Evolutionary conservation across 2,113 vertebrate species (phyloP), one percentile per base, ranked within the genome.

Genomic region (Nyctereutes procyonoides): DNA sequence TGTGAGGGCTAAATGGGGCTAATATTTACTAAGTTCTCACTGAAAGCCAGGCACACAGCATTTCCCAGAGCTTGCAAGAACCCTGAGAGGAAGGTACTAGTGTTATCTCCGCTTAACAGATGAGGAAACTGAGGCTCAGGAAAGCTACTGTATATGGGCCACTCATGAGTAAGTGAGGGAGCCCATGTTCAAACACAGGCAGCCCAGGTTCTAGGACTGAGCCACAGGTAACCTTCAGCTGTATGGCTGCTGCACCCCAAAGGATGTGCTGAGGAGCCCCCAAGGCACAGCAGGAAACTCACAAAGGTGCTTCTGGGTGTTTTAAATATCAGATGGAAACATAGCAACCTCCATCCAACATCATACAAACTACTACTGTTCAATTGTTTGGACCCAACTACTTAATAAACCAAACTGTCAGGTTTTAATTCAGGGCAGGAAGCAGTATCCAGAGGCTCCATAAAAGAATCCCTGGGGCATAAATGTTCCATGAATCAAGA

Each of bases 271-370:
- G 22, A 35, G 56, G 43, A 24, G 0, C 22, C 3, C 10, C 43
- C n/a, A 6, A 13, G 32, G 9, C 0, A 0, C 38, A 14, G 16
- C 28, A 6, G 11, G 28, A 77, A 38, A 15, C 38, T 32, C 11
- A 79, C 7, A 58, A 35, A 11, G 26, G 1, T 58, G 26, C 71
- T 4, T 5, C 1, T 6, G 3, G 15, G 8, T 7, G 17, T 76
- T 28, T 92, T 35, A 83, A 38, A 20, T 24, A 16, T 38, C 32
- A 11, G 6, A 53, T 7, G 3, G n/a, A 62, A 28, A 24, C 30
- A 58, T 3, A 24, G 51, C n/a, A 73, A 38, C 3, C 11, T 38
- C 65, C 35, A 28, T 38, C 28, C 0, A 28, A 24, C 14, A 3
- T 35, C 7, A 32, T n/a, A 4, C 1, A 9, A 58, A 63, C 8